These are phyloP conservation scores for Gyps fulvus DNA, from an alignment of 2,113 vertebrate species.

Conservation along the genomic window DNA sequence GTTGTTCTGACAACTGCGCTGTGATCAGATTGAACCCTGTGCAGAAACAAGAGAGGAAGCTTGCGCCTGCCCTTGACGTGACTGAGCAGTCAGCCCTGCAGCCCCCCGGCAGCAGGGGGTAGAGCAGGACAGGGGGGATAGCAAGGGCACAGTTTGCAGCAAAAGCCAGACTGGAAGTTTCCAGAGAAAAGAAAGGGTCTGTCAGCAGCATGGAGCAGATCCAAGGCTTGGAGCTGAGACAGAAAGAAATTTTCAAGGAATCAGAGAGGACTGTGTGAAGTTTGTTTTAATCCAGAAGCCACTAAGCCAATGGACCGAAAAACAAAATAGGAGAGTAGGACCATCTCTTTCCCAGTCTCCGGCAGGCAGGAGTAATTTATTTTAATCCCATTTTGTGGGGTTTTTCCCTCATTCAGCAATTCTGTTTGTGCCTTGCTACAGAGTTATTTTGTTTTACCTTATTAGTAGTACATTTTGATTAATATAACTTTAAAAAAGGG, in stretches of 20 bases:
- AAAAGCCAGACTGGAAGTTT: background rate
- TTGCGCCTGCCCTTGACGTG: background rate
- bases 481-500: background rate
- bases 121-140: background rate
- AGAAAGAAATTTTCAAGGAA: background rate
- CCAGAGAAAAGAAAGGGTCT: background rate
- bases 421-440: background rate
- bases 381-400: background rate
- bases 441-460: background rate
- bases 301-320: background rate
- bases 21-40: background rate
- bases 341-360: background rate
- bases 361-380: background rate
- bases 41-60: background rate
- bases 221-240: background rate
- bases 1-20: background rate
- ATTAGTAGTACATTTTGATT: background rate
- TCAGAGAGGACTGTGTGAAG: background rate
- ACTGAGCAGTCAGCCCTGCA: background rate
- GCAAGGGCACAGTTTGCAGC: background rate
- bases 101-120: accelerated
- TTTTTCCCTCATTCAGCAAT: background rate
- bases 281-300: background rate
- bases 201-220: background rate
- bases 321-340: background rate